Evolutionary conservation across 2,888 invertebrate genomes (phyloP).

Genomic region (Falcaria lacertinaria): DNA sequence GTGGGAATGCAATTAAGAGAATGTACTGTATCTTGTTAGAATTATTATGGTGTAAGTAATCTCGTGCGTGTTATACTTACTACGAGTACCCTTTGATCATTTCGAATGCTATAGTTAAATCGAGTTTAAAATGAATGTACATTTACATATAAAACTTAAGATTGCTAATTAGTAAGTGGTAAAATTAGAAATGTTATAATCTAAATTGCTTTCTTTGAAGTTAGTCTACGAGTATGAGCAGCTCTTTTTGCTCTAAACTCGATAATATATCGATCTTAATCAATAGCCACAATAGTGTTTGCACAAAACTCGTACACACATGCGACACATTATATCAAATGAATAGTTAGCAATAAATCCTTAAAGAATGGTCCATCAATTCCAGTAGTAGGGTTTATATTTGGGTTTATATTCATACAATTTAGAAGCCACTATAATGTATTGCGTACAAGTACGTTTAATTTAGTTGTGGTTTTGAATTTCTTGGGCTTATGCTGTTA

Average conservation of each 20-base stretch:
- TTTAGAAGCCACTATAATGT: slow-evolving; percentile 36
- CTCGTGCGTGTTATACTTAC: slow-evolving; percentile 36
- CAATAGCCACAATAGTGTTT: no score
- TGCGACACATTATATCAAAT: no score
- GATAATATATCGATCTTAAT: no score
- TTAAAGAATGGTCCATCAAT: not conserved
- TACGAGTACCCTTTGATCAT: slow-evolving; percentile 13
- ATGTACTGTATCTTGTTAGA: slow-evolving; percentile 54
- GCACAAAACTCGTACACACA: no score
- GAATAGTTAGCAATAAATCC: no score
- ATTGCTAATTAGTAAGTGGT: no score
- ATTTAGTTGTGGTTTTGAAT: slow-evolving; percentile 40
- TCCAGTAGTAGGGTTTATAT: slow-evolving; percentile 22
- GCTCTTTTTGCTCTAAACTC: no score
- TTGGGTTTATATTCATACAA: slow-evolving; percentile 23
- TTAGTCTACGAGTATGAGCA: no score
- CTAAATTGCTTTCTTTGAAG: no score
- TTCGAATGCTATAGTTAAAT: slow-evolving; percentile 10
- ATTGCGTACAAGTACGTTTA: slow-evolving; percentile 41
- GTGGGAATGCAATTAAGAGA: slow-evolving; percentile 58
- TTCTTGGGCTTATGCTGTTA: slow-evolving; percentile 25
- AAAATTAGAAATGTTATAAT: no score
- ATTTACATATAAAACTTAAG: no score
- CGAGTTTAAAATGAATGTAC: slow-evolving; percentile 15
- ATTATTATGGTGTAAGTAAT: slow-evolving; percentile 55